A percentile compares a stretch with the other conserved stretches of the same genome.
phyloP scores from a whole-genome alignment of 2,797 vertebrate species.

The Chelonia mydas region DNA sequence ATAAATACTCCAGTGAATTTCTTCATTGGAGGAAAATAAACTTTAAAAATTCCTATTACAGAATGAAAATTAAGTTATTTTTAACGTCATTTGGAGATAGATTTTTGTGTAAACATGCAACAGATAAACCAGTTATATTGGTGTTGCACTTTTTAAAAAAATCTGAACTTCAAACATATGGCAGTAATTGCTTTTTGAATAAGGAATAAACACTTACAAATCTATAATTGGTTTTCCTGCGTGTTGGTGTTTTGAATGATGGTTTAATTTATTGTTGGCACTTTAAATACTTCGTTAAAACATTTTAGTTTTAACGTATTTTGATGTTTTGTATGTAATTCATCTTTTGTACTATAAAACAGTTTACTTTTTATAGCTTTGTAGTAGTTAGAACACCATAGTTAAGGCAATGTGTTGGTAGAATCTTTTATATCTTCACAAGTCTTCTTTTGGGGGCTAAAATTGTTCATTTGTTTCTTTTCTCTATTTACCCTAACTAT shows the following conservation, averaged over 20 bases:
- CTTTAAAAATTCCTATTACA: background rate
- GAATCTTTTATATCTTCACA: background rate
- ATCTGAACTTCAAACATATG: conserved; percentile 40
- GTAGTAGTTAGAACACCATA: background rate
- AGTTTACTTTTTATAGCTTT: conserved; percentile 20
- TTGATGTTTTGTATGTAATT: conserved; percentile 53
- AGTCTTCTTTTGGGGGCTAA: background rate
- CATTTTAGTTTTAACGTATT: conserved; percentile 20
- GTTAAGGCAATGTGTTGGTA: background rate
- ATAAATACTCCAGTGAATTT: background rate
- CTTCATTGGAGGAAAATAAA: background rate
- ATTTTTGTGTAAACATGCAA: background rate
- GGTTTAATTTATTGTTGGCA: conserved; percentile 53
- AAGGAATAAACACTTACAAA: conserved; percentile 27
- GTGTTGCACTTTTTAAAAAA: background rate
- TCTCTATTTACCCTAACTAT: background rate
- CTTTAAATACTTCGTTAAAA: conserved; percentile 44
- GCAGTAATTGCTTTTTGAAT: conserved; percentile 49
- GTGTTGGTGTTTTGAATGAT: conserved; percentile 62
- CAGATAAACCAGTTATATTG: background rate
- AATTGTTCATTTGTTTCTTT: background rate
- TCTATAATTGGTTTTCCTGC: conserved; percentile 56
- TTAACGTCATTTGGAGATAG: background rate
- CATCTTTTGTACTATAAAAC: conserved; percentile 40
- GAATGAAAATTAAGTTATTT: background rate